phyloP scores from a whole-genome alignment of 2,113 vertebrate genomes.

The Aviceda subcristata region DNA sequence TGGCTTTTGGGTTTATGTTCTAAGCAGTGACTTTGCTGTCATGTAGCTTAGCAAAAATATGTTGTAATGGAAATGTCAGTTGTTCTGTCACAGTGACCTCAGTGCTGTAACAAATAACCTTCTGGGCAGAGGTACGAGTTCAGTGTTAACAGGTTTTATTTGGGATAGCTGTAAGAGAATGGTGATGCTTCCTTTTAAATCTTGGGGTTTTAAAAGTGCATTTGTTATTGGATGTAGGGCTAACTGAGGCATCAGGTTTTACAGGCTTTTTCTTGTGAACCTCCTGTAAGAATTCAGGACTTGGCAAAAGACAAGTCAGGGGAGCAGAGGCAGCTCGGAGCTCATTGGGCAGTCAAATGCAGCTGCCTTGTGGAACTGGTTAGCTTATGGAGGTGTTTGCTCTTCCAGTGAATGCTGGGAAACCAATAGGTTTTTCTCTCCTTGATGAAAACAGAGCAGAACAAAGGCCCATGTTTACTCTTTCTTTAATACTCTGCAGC shows the following conservation, averaged over 20 bases:
- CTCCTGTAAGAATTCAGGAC: neutral
- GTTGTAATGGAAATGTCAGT: neutral
- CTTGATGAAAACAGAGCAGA: neutral
- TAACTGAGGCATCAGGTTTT: neutral
- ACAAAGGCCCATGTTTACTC: neutral
- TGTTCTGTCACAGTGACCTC: neutral
- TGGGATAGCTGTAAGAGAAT: neutral
- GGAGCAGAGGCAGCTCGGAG: neutral
- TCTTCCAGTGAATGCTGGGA: neutral
- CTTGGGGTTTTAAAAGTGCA: neutral
- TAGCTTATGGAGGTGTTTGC: neutral
- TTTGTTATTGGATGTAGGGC: neutral
- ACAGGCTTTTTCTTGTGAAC: neutral
- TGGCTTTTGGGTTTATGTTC: neutral
- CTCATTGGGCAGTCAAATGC: neutral
- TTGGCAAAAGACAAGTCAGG: fast-evolving
- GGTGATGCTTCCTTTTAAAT: neutral
- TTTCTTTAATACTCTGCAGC: neutral
- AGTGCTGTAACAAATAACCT: neutral
- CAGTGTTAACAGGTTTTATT: neutral
- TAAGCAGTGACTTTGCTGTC: neutral
- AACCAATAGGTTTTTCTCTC: fast-evolving
- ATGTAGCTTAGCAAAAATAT: neutral
- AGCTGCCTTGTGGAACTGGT: neutral
- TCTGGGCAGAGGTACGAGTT: neutral